phyloP scores from a whole-genome alignment of 1,140 invertebrate species.

The Drosophila nigromelanica region DNA sequence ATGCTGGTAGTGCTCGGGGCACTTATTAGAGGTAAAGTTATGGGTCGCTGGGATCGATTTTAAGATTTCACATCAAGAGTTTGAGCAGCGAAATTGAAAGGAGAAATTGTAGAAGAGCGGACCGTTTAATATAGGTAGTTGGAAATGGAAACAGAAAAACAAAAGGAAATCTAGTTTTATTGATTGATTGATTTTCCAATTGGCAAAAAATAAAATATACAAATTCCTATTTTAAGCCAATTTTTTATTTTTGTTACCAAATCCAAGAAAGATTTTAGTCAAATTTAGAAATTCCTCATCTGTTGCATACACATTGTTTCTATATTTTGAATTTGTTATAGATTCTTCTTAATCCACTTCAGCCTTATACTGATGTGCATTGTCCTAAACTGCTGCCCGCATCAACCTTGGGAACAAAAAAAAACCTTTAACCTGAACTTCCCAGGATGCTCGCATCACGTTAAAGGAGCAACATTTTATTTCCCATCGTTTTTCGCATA shows the following conservation, averaged over 20 bases:
- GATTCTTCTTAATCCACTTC: background rate
- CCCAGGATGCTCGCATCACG: constrained; percentile 40
- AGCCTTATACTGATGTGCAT: background rate
- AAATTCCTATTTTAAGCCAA: too few species aligned
- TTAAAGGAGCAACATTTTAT: constrained; percentile 43
- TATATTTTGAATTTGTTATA: too few species aligned
- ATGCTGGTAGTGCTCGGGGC: constrained; percentile 63
- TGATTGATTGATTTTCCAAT: too few species aligned
- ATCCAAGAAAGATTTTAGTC: too few species aligned
- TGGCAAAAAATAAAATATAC: too few species aligned
- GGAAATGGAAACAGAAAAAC: too few species aligned
- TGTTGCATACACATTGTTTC: too few species aligned
- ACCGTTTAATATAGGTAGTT: background rate
- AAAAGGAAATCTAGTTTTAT: too few species aligned
- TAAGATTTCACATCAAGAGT: constrained; percentile 58
- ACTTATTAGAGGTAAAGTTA: constrained; percentile 42
- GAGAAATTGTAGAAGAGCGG: background rate
- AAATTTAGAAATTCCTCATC: too few species aligned
- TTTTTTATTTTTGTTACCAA: too few species aligned
- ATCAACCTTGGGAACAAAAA: constrained; percentile 36
- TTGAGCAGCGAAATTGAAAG: constrained; percentile 17
- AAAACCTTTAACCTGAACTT: constrained; percentile 40
- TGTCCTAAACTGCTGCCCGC: constrained; percentile 38
- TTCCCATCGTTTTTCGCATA: constrained; percentile 61
- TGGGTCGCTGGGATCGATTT: constrained; percentile 36